A percentile compares a stretch with the other conserved stretches of the same genome.
Conservation (phyloP, 2,113 vertebrate genomes). For the Tamias sibiricus region DNA sequence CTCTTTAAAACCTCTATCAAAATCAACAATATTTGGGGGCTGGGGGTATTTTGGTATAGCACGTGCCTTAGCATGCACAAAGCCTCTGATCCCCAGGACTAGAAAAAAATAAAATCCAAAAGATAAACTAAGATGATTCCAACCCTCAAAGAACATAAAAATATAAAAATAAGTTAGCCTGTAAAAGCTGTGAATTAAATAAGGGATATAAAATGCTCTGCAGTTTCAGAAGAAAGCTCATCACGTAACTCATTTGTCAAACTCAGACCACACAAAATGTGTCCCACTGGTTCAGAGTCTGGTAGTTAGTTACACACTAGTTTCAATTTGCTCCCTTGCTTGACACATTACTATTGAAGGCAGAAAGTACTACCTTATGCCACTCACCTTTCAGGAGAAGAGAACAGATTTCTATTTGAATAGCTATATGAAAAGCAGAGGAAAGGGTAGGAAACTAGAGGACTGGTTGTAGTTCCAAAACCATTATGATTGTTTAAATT, state of each 20-base stretch:
- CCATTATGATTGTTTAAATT: not conserved
- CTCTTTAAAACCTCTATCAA: not conserved
- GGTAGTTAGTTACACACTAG: not conserved
- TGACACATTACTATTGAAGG: not conserved
- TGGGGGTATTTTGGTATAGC: not conserved
- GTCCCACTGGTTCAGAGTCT: not conserved
- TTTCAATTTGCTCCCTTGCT: slow-evolving; percentile 18
- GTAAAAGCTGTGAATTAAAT: not conserved
- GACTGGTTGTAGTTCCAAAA: not conserved
- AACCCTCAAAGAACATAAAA: not conserved
- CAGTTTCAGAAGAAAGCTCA: not conserved
- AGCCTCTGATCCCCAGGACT: not conserved
- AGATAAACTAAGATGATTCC: not conserved
- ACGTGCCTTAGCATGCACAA: not conserved
- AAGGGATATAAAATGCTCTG: not conserved
- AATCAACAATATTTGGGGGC: not conserved
- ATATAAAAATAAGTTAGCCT: not conserved
- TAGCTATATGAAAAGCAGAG: not conserved
- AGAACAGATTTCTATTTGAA: too few species aligned
- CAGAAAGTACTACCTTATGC: not conserved
- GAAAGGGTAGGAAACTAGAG: not conserved
- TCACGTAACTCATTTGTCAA: not conserved
- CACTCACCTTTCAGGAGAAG: not conserved
- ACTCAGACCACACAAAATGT: not conserved
- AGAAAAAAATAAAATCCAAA: not conserved